Base-by-base conservation (phyloP, 2,113 vertebrate species). In the Cephalopterus ornatus region DNA sequence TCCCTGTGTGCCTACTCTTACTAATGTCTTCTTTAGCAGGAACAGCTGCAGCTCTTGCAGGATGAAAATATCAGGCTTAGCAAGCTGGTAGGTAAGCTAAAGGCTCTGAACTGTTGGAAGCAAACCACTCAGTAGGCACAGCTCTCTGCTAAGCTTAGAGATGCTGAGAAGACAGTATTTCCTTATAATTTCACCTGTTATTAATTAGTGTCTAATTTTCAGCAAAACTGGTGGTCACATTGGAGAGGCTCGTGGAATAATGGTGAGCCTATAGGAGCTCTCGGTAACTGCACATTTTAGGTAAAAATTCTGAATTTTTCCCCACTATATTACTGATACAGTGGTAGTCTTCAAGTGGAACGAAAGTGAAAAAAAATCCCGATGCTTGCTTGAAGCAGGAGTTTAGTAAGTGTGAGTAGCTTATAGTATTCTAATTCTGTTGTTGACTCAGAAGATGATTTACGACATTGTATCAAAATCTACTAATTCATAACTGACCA, bases 21-120 rank as follows among this genome's bases (percentile, higher is more conserved):
- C 44, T 3, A 3, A 76, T 2, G 5, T 66, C 42, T 78, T 89
- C 92, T 56, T 95, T 44, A 98, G 98, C 98, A 98, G 95, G 96
- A 97, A 46, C 96, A 98, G 49, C 95, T 98, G 92, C 92, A 96
- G 56, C 79, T 96, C 41, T 28, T 97, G 46, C 33, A 52, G 73
- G 88, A 86, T 87, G 98, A 98, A 92, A 98, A 97, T 47, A 91
- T 30, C 41, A 85, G 82, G 53, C 88, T 98, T 91, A 86, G 80
- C 3, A 49, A 95, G 46, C 79, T 98, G 80, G 62, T 98, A 62
- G 73, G 95, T 93, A 98, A 98, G 73, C 72, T 96, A 65, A 98
- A 95, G 96, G 89, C 95, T 63, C 92, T 98, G 88, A 95, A 72
- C 61, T 56, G 28, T 39, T 98, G 98, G 98, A 98, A 97, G 78